Evolutionary conservation across 2,888 invertebrate genomes (phyloP).

Genomic region (Sphecodes monilicornis): DNA sequence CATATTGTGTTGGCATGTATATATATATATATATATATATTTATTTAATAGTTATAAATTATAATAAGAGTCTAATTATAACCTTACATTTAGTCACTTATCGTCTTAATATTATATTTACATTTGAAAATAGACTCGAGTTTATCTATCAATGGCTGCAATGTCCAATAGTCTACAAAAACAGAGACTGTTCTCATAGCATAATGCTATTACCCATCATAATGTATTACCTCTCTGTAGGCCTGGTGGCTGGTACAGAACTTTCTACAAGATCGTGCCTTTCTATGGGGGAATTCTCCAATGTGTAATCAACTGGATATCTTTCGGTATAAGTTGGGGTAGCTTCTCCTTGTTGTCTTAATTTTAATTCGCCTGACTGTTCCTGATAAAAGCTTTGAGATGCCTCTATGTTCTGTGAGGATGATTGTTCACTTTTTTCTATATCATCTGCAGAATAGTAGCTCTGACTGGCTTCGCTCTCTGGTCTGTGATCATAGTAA

Average conservation of each 20-base stretch:
- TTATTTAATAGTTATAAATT: constrained; percentile 79
- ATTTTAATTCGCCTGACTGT: constrained; percentile 72
- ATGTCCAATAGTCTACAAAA: constrained; percentile 61
- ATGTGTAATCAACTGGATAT: constrained; percentile 80
- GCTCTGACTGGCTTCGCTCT: constrained; percentile 81
- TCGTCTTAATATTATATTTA: constrained; percentile 77
- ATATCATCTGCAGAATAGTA: constrained; percentile 79
- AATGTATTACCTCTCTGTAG: constrained; percentile 81
- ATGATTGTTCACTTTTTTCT: constrained; percentile 74
- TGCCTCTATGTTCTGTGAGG: constrained; percentile 79
- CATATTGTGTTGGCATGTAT: no score
- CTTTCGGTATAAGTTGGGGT: constrained; percentile 80
- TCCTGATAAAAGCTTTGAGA: constrained; percentile 82
- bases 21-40: constrained; percentile 61
- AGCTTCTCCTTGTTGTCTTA: constrained; percentile 79
- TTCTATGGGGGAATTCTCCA: constrained; percentile 80
- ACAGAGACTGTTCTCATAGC: constrained; percentile 49
- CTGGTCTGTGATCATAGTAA: constrained; percentile 79
- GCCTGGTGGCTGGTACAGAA: constrained; percentile 79
- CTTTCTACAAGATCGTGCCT: constrained; percentile 83
- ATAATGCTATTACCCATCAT: constrained; percentile 45
- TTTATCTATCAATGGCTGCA: constrained; percentile 60
- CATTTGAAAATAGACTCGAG: constrained; percentile 76
- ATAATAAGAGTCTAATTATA: constrained; percentile 78
- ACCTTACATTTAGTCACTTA: constrained; percentile 75